phyloP scores from a whole-genome alignment of 2,113 vertebrate species.

The Cinclus mexicanus region DNA sequence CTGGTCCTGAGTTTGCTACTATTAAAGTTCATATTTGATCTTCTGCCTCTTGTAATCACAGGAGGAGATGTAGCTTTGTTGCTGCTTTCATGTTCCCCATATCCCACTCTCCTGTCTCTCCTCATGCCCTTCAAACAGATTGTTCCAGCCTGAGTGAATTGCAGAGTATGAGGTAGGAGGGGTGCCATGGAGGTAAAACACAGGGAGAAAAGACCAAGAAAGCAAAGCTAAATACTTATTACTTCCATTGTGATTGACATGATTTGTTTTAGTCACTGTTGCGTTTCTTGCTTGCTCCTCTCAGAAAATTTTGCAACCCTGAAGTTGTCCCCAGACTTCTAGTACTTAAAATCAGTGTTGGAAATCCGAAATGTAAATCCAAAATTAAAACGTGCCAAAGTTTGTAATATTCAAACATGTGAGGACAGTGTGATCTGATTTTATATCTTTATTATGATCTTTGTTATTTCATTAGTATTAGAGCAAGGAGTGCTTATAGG shows the following conservation, averaged over 20 bases:
- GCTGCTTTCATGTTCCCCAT: not conserved
- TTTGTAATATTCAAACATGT: not conserved
- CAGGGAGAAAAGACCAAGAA: not conserved
- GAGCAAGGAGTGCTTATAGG: not conserved
- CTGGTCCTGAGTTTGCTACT: not conserved
- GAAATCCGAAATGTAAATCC: not conserved
- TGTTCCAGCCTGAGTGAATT: not conserved
- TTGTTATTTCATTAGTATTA: not conserved
- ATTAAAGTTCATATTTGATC: constrained; percentile 15
- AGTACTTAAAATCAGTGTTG: not conserved
- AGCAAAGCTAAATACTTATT: not conserved
- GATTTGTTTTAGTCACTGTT: not conserved
- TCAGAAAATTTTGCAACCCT: not conserved
- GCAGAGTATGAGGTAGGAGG: not conserved
- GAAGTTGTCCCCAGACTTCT: not conserved
- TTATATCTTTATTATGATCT: not conserved
- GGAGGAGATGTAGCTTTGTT: not conserved
- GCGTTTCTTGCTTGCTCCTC: not conserved
- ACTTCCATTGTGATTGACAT: not conserved
- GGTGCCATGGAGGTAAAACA: not conserved
- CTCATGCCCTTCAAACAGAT: not conserved
- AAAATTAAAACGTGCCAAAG: not conserved
- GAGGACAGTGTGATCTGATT: not conserved
- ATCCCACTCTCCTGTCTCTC: not conserved
- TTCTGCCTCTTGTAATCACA: not conserved